A percentile compares a stretch with the other conserved stretches of the same genome.
Evolutionary conservation across 2,797 vertebrate genomes (phyloP).

Genomic region (Diplodus puntazzo): DNA sequence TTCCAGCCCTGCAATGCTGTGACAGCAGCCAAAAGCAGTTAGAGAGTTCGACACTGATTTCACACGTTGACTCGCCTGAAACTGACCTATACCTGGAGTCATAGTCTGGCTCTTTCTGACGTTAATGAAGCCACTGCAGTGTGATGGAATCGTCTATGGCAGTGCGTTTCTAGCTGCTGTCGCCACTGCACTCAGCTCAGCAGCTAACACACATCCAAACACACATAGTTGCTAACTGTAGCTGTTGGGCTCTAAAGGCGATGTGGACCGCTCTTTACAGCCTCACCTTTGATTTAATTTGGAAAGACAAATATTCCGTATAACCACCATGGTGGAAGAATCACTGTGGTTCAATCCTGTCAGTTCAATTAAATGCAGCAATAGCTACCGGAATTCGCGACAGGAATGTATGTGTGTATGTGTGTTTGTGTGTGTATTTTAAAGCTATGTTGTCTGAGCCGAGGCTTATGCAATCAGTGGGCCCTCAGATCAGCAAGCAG

Average conservation of each 20-base stretch:
- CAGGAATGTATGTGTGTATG: neutral
- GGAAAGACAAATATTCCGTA: conserved; percentile 15
- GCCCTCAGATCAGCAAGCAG: conserved; percentile 64
- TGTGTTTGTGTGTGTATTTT: conserved; percentile 15
- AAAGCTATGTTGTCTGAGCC: conserved; percentile 64
- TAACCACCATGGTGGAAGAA: neutral
- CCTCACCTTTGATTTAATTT: conserved; percentile 27
- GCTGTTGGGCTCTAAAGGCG: conserved; percentile 42
- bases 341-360: conserved; percentile 12
- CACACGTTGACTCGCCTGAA: conserved; percentile 39
- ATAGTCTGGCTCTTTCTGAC: conserved; percentile 3
- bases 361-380: conserved; percentile 1
- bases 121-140: conserved; percentile 40
- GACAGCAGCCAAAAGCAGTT: conserved; percentile 39
- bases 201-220: conserved; percentile 43
- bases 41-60: conserved; percentile 21
- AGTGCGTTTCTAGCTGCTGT: conserved; percentile 32
- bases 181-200: conserved; percentile 39
- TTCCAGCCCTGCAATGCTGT: conserved; percentile 15
- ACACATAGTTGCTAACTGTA: conserved; percentile 50
- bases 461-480: conserved; percentile 70
- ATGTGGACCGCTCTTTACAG: conserved; percentile 26
- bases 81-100: conserved; percentile 24
- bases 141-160: conserved; percentile 11
- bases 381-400: neutral